Conservation (phyloP, 2,888 invertebrate species). For the Drosophila colorata region DNA sequence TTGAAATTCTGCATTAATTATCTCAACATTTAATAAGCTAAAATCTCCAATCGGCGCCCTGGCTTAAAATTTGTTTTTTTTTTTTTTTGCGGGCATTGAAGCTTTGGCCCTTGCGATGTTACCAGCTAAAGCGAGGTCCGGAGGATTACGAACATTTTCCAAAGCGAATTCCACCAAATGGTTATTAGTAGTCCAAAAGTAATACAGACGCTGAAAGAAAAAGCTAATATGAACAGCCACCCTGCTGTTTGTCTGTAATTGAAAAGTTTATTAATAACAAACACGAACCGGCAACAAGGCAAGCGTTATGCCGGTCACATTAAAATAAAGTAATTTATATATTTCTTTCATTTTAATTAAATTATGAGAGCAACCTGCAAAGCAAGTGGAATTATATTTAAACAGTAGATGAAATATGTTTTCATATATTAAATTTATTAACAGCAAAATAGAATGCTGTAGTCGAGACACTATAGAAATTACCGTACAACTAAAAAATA, state of each 20-base stretch:
- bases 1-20: too few species aligned
- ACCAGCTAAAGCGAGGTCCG: neutral
- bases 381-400: conserved; percentile 73
- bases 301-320: conserved; percentile 28
- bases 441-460: neutral
- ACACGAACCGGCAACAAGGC: conserved; percentile 22
- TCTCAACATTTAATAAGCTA: too few species aligned
- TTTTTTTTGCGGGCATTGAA: conserved; percentile 44
- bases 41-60: too few species aligned
- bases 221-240: conserved; percentile 73
- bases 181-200: conserved; percentile 50
- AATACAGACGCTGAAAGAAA: conserved; percentile 25
- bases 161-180: conserved; percentile 49
- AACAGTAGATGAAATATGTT: conserved; percentile 72
- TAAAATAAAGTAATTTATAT: conserved; percentile 52
- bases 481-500: neutral
- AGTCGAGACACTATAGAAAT: too few species aligned
- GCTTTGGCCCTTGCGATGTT: conserved; percentile 26
- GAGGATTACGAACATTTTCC: conserved; percentile 3
- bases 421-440: conserved; percentile 74
- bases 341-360: conserved; percentile 69
- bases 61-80: too few species aligned
- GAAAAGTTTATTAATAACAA: conserved; percentile 79
- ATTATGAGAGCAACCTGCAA: conserved; percentile 39
- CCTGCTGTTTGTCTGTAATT: conserved; percentile 63